Base-by-base conservation (phyloP, 2,888 invertebrate species). In the Drosophila nigricruria region DNA sequence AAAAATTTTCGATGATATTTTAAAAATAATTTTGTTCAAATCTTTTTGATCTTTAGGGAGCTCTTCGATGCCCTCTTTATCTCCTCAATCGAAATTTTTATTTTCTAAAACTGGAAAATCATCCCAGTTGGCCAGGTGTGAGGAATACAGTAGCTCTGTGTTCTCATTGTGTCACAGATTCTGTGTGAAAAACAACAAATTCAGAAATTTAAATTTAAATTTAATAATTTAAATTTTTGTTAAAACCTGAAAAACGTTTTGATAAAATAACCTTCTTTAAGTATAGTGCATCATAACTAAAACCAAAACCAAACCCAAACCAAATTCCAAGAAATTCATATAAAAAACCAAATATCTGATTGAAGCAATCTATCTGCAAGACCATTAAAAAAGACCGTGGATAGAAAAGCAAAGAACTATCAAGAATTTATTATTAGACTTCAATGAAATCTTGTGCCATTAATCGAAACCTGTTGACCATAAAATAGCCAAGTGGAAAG, bases 381-480 rank as follows among this genome's bases (percentile, higher is more conserved):
- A 5, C 5, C 23, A 25, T 43, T 12, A 47, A 47, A 20, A 25
- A 47, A 47, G 5, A 2, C 14, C 16, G 47, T 25, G n/a, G n/a
- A 14, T 10, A n/a, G n/a, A 25, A 16, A 25, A 25, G 27, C 47
- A 47, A n/a, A n/a, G 27, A 47, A n/a, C 30, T 49, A 12, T 25
- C 18, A 12, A 6, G 49, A n/a, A 30, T 20, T 50, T 32, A 1
- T 27, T 20, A 20, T 50, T 2, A 20, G 6, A 20, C 32, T 16
- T 20, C 20, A 18, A 20, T 50, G n/a, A 50, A 30, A 50, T 32
- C 32, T 32, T 32, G 18, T 12, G 6, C 8, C 30, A 18, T 20
- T 20, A 50, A 50, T 50, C 50, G 32, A 50, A 50, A 50, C 20
- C 32, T 9, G 50, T 50, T 32, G 32, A 14, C 32, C 32, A 32